Base-by-base conservation (phyloP, 2,888 invertebrate species). In the Pandemis corylana region DNA sequence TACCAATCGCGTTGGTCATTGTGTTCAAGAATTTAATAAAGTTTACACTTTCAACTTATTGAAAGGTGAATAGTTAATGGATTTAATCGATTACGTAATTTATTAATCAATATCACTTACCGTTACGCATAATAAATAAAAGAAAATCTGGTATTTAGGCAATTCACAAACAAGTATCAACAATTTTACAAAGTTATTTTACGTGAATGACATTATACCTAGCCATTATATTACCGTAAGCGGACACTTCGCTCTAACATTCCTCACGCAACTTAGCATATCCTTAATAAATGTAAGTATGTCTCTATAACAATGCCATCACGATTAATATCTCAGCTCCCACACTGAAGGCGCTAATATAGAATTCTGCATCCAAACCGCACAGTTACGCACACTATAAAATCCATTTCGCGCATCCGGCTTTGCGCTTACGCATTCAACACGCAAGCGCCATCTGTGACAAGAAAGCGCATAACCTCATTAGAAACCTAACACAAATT, bases 391-490 rank as follows among this genome's bases (percentile, higher is more conserved):
- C 87, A 86, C 86, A 86, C 89, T 88, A 87, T 89, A 89, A 90
- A 88, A 90, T 86, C 89, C 89, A 93, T 93, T 93, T 93, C 87
- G 93, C 94, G 89, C 92, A 94, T 94, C 94, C 94, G 94, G 91
- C 90, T 92, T 71, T 77, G 85, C 88, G 90, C 84, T 93, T 92
- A 85, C 89, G 90, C 93, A 94, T 93, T 92, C 93, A 89, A 84
- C 84, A 76, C 90, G 83, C 90, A 87, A 84, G 81, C 88, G 87
- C 88, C 88, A 89, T 87, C 91, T 94, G 94, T 94, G 94, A 94
- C 94, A 93, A 91, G 94, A 93, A 93, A 94, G 94, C 94, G 88
- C 93, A 94, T 93, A 93, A 93, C 94, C 94, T 92, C 91, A 94
- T 94, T 94, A 94, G 91, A 93, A 92, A 92, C 90, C 92, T 90